phyloP scores from a whole-genome alignment of 1,140 invertebrate species.

The Drosophila seguyi region DNA sequence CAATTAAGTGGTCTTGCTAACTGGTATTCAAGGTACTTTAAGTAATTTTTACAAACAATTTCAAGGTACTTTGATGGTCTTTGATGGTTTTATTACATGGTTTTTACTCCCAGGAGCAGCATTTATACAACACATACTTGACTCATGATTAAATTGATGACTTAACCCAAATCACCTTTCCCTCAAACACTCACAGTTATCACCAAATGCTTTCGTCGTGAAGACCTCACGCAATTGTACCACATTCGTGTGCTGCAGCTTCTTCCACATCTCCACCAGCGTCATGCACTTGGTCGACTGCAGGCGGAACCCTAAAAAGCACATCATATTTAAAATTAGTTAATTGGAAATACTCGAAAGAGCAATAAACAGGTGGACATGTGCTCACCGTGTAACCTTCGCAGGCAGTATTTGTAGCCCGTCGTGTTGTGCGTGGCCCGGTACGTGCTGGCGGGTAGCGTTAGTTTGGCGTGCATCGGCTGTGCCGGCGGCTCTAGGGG shows the following conservation, averaged over 20 bases:
- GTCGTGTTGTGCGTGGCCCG: constrained; percentile 96
- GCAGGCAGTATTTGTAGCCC: constrained; percentile 93
- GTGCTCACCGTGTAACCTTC: constrained; percentile 92
- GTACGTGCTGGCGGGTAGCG: constrained; percentile 94
- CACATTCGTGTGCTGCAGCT: constrained; percentile 96
- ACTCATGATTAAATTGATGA: neutral
- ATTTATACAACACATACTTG: neutral
- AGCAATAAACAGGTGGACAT: neutral
- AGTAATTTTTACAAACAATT: neutral
- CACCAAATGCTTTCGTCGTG: constrained; percentile 97
- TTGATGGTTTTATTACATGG: neutral
- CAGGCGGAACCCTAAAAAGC: constrained; percentile 87
- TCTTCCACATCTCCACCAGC: constrained; percentile 96
- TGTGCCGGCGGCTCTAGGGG: constrained; percentile 93
- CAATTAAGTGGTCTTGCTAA: neutral
- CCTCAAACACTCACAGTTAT: constrained; percentile 92
- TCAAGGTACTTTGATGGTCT: neutral
- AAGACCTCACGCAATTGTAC: constrained; percentile 96
- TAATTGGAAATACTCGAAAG: neutral
- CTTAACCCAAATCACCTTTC: neutral
- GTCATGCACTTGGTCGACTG: constrained; percentile 94
- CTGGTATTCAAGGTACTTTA: neutral
- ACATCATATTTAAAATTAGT: neutral
- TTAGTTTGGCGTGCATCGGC: constrained; percentile 88
- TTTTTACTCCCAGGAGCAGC: constrained; percentile 12